phyloP scores from a whole-genome alignment of 2,888 invertebrate species.

The Drosophila melanosoma region DNA sequence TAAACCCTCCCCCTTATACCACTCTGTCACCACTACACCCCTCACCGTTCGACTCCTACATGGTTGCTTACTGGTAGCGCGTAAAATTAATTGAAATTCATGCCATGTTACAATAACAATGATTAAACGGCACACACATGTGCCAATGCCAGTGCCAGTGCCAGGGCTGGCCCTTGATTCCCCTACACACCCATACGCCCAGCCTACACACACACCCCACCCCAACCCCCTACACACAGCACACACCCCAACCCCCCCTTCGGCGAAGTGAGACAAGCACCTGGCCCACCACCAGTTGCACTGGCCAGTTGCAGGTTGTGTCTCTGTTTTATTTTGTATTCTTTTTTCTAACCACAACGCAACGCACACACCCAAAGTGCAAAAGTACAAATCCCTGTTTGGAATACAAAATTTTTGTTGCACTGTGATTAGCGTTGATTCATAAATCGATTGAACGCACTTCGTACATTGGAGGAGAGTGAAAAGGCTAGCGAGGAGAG shows the following conservation, averaged over 20 bases:
- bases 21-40: not conserved
- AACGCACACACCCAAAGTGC: slow-evolving; percentile 83
- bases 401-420: slow-evolving; percentile 79
- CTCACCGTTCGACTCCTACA: not conserved
- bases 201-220: not conserved
- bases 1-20: not conserved
- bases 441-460: slow-evolving; percentile 65
- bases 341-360: slow-evolving; percentile 56
- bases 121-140: slow-evolving; percentile 76
- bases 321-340: slow-evolving; percentile 1
- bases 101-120: slow-evolving; percentile 79
- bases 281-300: slow-evolving; percentile 34
- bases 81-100: slow-evolving; percentile 79
- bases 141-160: slow-evolving; percentile 31
- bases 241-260: not conserved
- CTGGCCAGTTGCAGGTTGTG: slow-evolving; percentile 37
- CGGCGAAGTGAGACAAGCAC: slow-evolving; percentile 18
- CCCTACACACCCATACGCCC: slow-evolving; percentile 2
- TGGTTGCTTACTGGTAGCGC: slow-evolving; percentile 66
- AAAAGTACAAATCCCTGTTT: slow-evolving; percentile 85
- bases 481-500: not conserved
- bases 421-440: slow-evolving; percentile 65
- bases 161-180: slow-evolving; percentile 62
- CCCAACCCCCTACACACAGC: not conserved
- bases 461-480: slow-evolving; percentile 5